A percentile compares a stretch with the other conserved stretches of the same genome.
Conservation (phyloP, 2,888 invertebrate genomes). For the Drosophila mulleri region DNA sequence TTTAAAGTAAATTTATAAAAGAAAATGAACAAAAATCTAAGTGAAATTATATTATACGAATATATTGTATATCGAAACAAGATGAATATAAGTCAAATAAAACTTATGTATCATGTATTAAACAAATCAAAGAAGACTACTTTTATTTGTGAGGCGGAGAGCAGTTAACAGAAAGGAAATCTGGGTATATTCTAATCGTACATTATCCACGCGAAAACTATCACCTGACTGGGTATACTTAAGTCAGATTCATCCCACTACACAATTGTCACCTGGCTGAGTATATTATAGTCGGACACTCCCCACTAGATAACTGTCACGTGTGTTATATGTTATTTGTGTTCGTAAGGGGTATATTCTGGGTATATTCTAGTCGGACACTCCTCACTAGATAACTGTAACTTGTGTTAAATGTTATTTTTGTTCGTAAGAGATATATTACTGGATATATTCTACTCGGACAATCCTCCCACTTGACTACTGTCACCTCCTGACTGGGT, state of each 20-base stretch:
- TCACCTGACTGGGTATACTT: too few species aligned
- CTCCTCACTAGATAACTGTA: background rate
- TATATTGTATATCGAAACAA: constrained; percentile 78
- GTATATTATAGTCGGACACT: background rate
- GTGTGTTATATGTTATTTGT: too few species aligned
- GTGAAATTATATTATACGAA: constrained; percentile 77
- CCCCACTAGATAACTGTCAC: background rate
- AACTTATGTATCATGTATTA: constrained; percentile 75
- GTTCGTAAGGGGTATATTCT: too few species aligned
- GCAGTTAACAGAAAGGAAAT: too few species aligned
- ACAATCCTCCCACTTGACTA: too few species aligned
- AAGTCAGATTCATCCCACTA: too few species aligned
- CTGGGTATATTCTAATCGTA: background rate
- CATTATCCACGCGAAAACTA: background rate
- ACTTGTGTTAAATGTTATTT: too few species aligned
- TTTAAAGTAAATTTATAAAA: constrained; percentile 47
- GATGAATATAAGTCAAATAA: constrained; percentile 77
- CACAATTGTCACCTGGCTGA: background rate
- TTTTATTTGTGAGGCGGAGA: background rate
- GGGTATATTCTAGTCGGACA: too few species aligned
- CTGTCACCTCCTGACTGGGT: background rate
- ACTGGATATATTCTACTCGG: too few species aligned
- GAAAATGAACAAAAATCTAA: constrained; percentile 65
- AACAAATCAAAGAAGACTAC: constrained; percentile 43
- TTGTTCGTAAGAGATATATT: too few species aligned